Conservation (phyloP, 2,797 vertebrate genomes). For the Onychomys leucogaster region DNA sequence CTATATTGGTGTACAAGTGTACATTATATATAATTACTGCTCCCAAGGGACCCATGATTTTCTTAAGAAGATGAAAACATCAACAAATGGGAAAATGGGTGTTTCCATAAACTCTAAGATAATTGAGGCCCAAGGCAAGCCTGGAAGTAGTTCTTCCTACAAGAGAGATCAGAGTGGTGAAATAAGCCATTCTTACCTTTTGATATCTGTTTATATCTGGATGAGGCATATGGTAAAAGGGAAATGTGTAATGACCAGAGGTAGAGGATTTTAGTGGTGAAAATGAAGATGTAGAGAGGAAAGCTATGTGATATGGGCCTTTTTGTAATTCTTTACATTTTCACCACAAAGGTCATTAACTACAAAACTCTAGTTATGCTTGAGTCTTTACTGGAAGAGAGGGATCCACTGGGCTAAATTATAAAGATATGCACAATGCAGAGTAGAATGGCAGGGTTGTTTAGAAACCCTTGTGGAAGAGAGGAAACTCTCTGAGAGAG, state of each 20-base stretch:
- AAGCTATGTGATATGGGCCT: background rate
- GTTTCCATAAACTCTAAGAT: background rate
- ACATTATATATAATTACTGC: background rate
- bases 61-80: background rate
- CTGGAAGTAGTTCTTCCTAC: background rate
- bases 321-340: background rate
- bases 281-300: background rate
- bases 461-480: background rate
- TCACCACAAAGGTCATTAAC: background rate
- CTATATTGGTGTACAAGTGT: background rate
- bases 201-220: background rate
- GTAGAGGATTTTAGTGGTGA: background rate
- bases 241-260: background rate
- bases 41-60: background rate
- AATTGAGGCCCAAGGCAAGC: background rate
- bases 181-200: background rate
- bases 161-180: background rate
- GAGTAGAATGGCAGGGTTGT: background rate
- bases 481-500: background rate
- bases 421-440: background rate
- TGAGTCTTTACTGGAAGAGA: background rate
- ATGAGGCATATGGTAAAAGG: background rate
- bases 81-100: background rate
- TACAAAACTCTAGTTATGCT: background rate
- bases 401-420: background rate